phyloP scores from a whole-genome alignment of 2,113 vertebrate species.

The Vimba vimba region DNA sequence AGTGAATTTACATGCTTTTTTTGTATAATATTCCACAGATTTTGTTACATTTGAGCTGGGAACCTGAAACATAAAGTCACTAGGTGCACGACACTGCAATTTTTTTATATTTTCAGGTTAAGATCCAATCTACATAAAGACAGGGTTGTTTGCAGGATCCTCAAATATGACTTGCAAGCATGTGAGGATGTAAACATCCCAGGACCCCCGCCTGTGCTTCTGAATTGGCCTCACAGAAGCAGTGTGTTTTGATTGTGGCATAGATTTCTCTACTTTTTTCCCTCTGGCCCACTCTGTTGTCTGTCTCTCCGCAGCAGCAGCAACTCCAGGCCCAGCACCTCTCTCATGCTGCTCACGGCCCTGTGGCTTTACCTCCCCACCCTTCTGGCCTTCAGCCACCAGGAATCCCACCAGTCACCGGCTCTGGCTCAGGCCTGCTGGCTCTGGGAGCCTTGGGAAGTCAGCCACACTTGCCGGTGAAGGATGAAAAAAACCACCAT shows the following conservation, averaged over 20 bases:
- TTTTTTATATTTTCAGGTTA: background rate
- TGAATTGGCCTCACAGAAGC: conserved; percentile 21
- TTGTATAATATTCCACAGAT: background rate
- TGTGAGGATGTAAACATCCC: conserved; percentile 56
- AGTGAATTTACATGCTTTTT: background rate
- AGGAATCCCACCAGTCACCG: conserved; percentile 85
- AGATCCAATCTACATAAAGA: background rate
- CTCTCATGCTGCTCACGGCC: conserved; percentile 91
- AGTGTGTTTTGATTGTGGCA: conserved; percentile 11
- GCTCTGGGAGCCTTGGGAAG: conserved; percentile 89
- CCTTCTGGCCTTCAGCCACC: conserved; percentile 92
- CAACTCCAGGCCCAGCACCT: conserved; percentile 97
- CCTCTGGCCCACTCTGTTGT: conserved; percentile 69
- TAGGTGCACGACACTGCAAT: background rate
- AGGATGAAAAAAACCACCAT: conserved; percentile 96
- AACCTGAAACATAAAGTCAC: background rate
- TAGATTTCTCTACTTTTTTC: conserved; percentile 33
- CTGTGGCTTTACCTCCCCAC: conserved; percentile 89
- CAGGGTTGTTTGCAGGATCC: background rate
- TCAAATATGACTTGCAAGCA: conserved; percentile 46
- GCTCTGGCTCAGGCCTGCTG: conserved; percentile 88
- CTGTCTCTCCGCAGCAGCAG: conserved; percentile 87
- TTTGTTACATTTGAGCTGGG: background rate
- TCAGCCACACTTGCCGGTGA: conserved; percentile 92
- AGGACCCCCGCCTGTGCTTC: background rate